Conservation (phyloP, 30 jellyfish, hydroid and myxozoan species). For the Mastigias papua region DNA sequence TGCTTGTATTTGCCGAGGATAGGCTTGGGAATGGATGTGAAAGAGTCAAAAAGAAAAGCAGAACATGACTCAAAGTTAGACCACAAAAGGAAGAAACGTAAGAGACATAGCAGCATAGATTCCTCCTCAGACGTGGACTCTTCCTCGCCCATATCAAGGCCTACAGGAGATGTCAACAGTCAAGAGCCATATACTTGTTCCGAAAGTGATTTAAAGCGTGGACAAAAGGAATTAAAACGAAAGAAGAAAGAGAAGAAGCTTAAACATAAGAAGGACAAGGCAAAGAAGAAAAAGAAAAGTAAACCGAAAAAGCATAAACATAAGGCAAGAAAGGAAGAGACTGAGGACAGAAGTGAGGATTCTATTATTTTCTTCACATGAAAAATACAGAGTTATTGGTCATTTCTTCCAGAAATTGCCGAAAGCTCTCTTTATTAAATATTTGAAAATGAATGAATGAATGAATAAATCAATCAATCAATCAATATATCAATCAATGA, state of each 20-base stretch:
- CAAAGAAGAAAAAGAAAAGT: conserved; percentile 2
- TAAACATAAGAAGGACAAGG: not conserved
- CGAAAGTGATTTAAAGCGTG: not conserved
- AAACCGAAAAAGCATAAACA: not conserved
- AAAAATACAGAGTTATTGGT: not conserved
- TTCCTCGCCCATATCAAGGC: not conserved
- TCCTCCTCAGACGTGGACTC: not conserved
- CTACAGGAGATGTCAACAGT: not conserved
- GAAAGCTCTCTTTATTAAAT: not conserved
- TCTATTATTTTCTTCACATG: not conserved
- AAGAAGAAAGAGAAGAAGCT: conserved; percentile 7
- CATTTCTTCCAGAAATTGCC: not conserved
- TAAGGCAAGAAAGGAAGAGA: not conserved
- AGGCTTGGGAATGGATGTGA: not conserved
- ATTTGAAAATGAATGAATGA: no score
- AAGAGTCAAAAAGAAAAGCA: not conserved
- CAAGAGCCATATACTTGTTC: not conserved
- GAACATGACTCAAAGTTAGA: not conserved
- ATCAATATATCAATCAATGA: no score
- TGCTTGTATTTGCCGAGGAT: no score
- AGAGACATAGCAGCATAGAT: not conserved
- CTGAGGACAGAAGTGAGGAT: not conserved
- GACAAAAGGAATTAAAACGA: not conserved
- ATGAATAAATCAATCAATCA: no score
- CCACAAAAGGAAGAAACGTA: not conserved